Conservation (phyloP, 2,888 invertebrate species). For the Drosophila acutilabella region DNA sequence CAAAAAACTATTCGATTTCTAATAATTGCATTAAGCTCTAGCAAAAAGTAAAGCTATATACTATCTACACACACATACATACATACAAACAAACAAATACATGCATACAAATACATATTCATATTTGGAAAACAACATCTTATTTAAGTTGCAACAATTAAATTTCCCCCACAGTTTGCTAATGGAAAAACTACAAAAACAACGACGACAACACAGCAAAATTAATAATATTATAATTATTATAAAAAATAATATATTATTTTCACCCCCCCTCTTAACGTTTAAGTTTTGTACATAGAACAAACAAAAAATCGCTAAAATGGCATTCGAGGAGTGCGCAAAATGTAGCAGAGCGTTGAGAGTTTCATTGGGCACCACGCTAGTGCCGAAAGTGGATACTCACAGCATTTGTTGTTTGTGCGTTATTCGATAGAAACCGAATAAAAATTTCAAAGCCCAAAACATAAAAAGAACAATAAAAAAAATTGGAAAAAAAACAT, state of each 20-base stretch:
- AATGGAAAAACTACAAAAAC: constrained; percentile 11
- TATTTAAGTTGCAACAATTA: constrained; percentile 49
- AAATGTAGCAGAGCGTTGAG: constrained; percentile 11
- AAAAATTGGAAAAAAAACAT: constrained; percentile 68
- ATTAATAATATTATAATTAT: constrained; percentile 23
- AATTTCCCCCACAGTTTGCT: constrained; percentile 3
- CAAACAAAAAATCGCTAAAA: constrained; percentile 37
- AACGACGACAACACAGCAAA: constrained; percentile 6
- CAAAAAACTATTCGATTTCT: constrained; percentile 73
- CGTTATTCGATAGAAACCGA: constrained; percentile 44
- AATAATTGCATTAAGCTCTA: constrained; percentile 78
- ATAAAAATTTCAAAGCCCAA: constrained; percentile 72
- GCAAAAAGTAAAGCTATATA: constrained; percentile 52
- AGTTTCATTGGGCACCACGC: constrained; percentile 60
- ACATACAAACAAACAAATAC: no score
- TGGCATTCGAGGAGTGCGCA: constrained; percentile 49
- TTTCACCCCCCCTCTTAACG: constrained; percentile 37
- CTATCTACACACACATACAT: constrained; percentile 57
- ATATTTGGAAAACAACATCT: constrained; percentile 48
- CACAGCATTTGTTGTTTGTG: constrained; percentile 30
- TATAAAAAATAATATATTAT: constrained; percentile 34
- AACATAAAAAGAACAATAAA: constrained; percentile 68
- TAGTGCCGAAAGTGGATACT: constrained; percentile 61
- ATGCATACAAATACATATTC: constrained; percentile 67
- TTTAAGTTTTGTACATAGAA: constrained; percentile 71